These are phyloP conservation scores for Lycocorax pyrrhopterus DNA, from an alignment of 2,113 vertebrate genomes.

Conservation along the genomic window DNA sequence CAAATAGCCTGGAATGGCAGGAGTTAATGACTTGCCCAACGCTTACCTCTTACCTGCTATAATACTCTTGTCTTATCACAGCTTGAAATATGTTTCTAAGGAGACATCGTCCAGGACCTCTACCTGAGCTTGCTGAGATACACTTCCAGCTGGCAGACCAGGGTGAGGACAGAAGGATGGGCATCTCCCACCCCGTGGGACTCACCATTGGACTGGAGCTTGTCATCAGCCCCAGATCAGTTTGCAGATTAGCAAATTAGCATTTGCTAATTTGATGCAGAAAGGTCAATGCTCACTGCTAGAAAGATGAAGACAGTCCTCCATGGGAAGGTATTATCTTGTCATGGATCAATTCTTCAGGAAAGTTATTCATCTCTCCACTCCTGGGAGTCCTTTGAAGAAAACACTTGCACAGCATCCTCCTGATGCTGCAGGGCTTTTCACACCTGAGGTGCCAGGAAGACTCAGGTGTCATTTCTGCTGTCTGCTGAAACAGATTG, in stretches of 20 bases:
- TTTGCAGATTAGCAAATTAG: background rate
- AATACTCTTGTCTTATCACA: background rate
- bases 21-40: background rate
- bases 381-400: background rate
- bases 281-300: conserved; percentile 28
- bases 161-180: fast-evolving
- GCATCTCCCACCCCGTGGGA: fast-evolving
- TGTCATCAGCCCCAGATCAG: background rate
- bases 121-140: background rate
- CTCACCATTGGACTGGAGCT: fast-evolving
- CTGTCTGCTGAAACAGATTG: background rate
- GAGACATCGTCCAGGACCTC: background rate
- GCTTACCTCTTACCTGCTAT: background rate
- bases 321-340: background rate
- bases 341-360: background rate
- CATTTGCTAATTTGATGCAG: conserved; percentile 40
- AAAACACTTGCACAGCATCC: background rate
- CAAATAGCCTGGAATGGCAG: background rate
- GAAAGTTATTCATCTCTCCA: background rate
- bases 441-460: background rate
- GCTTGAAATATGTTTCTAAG: background rate
- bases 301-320: conserved; percentile 12
- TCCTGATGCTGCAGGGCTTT: background rate
- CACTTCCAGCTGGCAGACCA: background rate
- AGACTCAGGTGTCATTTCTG: background rate